Conservation (phyloP, 2,113 vertebrate species). For the Dermatemys mawii region DNA sequence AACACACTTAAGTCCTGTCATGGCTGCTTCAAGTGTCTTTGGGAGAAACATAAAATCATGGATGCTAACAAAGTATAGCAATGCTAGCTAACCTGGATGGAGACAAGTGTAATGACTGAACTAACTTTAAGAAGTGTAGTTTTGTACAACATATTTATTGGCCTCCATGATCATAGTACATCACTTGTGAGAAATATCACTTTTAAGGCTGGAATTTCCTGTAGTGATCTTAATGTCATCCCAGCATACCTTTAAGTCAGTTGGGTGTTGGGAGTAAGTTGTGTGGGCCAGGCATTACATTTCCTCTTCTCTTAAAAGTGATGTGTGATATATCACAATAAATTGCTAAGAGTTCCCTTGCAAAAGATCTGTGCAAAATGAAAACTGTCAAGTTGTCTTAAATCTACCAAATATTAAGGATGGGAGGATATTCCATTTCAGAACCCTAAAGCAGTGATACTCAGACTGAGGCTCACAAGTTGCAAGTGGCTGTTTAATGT, state of each 20-base stretch:
- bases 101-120: neutral
- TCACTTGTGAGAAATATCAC: neutral
- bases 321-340: neutral
- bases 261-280: neutral
- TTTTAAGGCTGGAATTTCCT: neutral
- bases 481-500: too few relatives aligned
- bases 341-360: neutral
- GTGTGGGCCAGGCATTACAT: neutral
- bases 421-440: neutral
- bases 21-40: neutral
- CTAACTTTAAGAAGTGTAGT: neutral
- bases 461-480: too few relatives aligned
- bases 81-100: neutral
- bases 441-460: neutral
- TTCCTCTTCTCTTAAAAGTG: neutral
- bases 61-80: neutral
- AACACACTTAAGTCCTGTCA: neutral
- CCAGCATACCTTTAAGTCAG: neutral
- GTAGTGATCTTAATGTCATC: neutral
- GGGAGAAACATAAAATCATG: neutral
- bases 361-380: neutral
- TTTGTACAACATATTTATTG: neutral
- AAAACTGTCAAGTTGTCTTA: neutral
- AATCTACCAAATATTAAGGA: neutral
- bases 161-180: neutral